Conservation (phyloP, 2,888 invertebrate genomes). For the Mongoloraphidia duomilia region DNA sequence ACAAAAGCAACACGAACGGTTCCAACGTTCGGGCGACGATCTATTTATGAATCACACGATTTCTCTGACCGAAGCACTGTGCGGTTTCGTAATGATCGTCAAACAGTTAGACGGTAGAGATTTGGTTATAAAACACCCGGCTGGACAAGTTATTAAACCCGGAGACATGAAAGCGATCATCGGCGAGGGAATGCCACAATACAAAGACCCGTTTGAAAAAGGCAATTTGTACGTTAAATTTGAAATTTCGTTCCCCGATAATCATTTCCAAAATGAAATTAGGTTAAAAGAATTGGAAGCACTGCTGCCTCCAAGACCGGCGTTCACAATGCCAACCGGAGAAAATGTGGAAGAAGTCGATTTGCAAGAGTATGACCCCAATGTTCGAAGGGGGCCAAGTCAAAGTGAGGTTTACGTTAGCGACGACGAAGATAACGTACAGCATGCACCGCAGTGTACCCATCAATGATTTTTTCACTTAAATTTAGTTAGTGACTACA, state of each 20-base stretch:
- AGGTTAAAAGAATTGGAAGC: slow-evolving; percentile 55
- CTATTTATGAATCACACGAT: slow-evolving; percentile 60
- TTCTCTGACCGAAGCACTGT: slow-evolving; percentile 75
- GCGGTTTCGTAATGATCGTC: slow-evolving; percentile 75
- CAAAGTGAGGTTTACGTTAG: slow-evolving; percentile 60
- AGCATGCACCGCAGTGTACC: slow-evolving; percentile 62
- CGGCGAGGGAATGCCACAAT: slow-evolving; percentile 84
- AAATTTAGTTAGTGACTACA: background rate
- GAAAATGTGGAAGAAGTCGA: slow-evolving; percentile 80
- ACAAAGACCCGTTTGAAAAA: slow-evolving; percentile 69
- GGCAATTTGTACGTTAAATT: slow-evolving; percentile 82
- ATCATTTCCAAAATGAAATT: slow-evolving; percentile 57
- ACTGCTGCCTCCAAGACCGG: slow-evolving; percentile 57
- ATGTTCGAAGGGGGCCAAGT: slow-evolving; percentile 33
- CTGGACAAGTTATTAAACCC: slow-evolving; percentile 74
- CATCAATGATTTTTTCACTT: slow-evolving; percentile 45
- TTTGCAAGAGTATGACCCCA: slow-evolving; percentile 58
- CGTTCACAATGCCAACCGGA: slow-evolving; percentile 55
- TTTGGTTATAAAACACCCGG: slow-evolving; percentile 58
- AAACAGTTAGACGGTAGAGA: slow-evolving; percentile 81
- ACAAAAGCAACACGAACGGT: slow-evolving; percentile 63
- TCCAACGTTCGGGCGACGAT: slow-evolving; percentile 64
- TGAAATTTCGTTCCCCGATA: slow-evolving; percentile 70
- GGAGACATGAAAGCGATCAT: slow-evolving; percentile 62
- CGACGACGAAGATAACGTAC: slow-evolving; percentile 48